phyloP scores from a whole-genome alignment of 2,888 invertebrate species.

The Stenotaenia linearis region DNA sequence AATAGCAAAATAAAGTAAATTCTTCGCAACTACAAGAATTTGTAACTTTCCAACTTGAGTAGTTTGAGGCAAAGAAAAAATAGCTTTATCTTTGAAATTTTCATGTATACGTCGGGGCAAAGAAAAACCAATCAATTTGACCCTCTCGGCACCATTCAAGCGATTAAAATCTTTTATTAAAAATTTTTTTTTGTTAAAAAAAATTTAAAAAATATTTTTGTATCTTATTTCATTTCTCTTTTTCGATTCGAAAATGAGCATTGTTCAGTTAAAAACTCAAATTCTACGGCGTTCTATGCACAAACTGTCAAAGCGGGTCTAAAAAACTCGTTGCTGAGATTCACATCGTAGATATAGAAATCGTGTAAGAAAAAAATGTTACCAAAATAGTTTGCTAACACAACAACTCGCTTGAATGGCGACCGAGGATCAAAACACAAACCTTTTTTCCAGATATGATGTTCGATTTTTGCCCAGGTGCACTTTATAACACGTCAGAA shows the following conservation, averaged over 20 bases:
- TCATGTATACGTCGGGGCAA: background rate
- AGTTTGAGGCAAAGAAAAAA: background rate
- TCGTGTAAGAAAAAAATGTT: slow-evolving; percentile 1
- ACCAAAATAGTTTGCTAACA: slow-evolving; percentile 17
- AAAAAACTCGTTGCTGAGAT: slow-evolving; percentile 18
- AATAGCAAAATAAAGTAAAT: slow-evolving; percentile 37
- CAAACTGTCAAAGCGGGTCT: background rate
- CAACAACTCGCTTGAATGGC: slow-evolving; percentile 11
- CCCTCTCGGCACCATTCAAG: slow-evolving; percentile 26
- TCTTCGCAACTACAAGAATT: slow-evolving; percentile 33
- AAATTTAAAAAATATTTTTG: background rate
- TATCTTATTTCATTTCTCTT: background rate
- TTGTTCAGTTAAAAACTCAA: background rate
- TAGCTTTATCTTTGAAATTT: background rate
- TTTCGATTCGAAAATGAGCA: background rate
- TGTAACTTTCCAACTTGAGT: background rate
- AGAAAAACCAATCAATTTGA: background rate
- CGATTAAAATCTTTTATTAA: background rate
- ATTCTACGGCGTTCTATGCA: background rate
- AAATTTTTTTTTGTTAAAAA: background rate
- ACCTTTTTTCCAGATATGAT: background rate
- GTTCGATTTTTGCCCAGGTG: slow-evolving; percentile 2
- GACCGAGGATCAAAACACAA: background rate
- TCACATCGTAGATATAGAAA: slow-evolving; percentile 7
- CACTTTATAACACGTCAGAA: background rate